A percentile compares a stretch with the other conserved stretches of the same genome.
Conservation (phyloP, 2,113 vertebrate genomes). For the Zeus faber region DNA sequence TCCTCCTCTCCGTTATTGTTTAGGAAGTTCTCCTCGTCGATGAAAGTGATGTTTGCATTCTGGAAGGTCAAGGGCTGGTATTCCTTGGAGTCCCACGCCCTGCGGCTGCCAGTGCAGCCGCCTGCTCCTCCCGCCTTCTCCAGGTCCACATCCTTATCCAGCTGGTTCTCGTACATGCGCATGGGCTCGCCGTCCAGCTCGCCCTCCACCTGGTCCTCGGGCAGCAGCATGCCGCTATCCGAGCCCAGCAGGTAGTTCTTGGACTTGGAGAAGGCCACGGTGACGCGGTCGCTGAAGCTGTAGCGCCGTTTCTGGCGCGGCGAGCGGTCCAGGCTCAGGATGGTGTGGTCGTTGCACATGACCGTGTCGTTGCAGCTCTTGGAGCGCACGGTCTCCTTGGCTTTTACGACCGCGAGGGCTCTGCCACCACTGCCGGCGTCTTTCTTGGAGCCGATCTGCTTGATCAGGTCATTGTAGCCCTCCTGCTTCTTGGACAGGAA, state of each 20-base stretch:
- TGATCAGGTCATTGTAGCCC: conserved; percentile 94
- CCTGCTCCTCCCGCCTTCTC: conserved; percentile 55
- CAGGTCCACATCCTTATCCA: conserved; percentile 87
- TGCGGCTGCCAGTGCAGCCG: conserved; percentile 48
- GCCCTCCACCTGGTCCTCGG: conserved; percentile 62
- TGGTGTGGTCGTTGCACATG: conserved; percentile 58
- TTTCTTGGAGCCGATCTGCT: conserved; percentile 87
- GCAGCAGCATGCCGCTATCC: conserved; percentile 76
- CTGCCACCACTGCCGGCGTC: conserved; percentile 25
- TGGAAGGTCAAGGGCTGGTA: conserved; percentile 84
- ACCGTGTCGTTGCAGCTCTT: conserved; percentile 66
- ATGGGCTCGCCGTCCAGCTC: conserved; percentile 61
- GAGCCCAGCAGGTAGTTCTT: conserved; percentile 83
- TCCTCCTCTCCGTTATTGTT: conserved; percentile 63
- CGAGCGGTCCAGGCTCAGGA: conserved; percentile 72
- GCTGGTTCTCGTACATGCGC: conserved; percentile 81
- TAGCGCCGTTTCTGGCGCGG: conserved; percentile 75
- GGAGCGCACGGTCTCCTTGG: conserved; percentile 59
- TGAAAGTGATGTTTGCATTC: conserved; percentile 86
- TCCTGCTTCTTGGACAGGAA: conserved; percentile 94
- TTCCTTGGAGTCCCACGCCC: conserved; percentile 82
- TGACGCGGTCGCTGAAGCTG: conserved; percentile 81
- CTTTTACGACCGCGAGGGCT: conserved; percentile 12
- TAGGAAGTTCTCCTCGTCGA: conserved; percentile 78
- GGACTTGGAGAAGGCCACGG: conserved; percentile 86